phyloP scores from a whole-genome alignment of 2,888 invertebrate species.

The Yponomeuta cagnagella region DNA sequence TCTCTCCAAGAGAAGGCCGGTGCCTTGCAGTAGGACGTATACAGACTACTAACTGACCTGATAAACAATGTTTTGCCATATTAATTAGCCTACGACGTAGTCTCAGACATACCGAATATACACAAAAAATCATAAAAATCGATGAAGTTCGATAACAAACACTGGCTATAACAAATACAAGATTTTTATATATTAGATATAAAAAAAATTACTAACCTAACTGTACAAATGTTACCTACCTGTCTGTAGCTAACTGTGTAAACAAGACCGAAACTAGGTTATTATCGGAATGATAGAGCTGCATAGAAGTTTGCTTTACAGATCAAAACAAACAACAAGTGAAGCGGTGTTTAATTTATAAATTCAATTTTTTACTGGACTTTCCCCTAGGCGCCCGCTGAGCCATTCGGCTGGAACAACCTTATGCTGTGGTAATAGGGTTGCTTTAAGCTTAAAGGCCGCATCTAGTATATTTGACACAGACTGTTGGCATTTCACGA shows the following conservation, averaged over 20 bases:
- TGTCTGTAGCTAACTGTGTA: background rate
- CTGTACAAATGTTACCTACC: no score
- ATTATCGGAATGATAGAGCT: background rate
- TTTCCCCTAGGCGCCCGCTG: background rate
- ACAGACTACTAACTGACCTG: no score
- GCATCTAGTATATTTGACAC: slow-evolving; percentile 20
- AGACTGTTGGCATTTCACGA: slow-evolving; percentile 62
- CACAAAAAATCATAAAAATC: no score
- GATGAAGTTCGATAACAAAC: no score
- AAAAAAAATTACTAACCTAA: no score
- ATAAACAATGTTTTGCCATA: no score
- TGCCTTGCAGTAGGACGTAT: no score
- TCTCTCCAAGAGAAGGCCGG: no score
- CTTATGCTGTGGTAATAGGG: background rate
- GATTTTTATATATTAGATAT: no score
- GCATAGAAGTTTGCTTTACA: background rate
- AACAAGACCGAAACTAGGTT: background rate
- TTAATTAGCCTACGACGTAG: no score
- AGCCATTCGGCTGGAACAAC: background rate
- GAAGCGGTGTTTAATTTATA: background rate
- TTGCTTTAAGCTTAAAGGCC: background rate
- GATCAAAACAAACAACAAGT: background rate
- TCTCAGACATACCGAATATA: no score
- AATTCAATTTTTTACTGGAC: background rate
- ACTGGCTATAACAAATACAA: no score